These are phyloP conservation scores for Mobula birostris DNA, from an alignment of 2,113 vertebrate species.

Conservation along the genomic window DNA sequence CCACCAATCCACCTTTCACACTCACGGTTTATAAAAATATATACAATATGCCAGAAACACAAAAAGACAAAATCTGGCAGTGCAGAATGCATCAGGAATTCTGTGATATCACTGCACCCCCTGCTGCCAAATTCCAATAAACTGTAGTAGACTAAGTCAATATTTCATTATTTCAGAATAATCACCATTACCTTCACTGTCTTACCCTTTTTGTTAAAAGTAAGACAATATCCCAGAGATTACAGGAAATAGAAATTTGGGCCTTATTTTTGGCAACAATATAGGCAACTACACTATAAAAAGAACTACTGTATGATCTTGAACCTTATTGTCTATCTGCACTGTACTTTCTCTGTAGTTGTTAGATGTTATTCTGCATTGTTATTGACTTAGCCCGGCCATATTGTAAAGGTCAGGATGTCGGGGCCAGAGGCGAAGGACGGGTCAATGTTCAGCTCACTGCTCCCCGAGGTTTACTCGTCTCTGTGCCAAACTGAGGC, in stretches of 20 bases:
- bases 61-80: background rate
- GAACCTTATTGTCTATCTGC: too few relatives aligned
- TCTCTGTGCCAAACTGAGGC: too few relatives aligned
- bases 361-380: too few relatives aligned
- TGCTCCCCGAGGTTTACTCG: too few relatives aligned
- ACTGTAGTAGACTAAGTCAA: background rate
- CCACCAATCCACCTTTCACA: background rate
- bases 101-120: conserved; percentile 23
- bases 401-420: too few relatives aligned
- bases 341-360: too few relatives aligned
- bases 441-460: too few relatives aligned
- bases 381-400: too few relatives aligned
- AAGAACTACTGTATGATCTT: too few relatives aligned
- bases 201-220: background rate
- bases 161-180: background rate
- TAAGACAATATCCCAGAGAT: background rate
- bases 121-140: background rate
- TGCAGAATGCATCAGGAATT: background rate
- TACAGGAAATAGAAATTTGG: background rate
- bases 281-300: too few relatives aligned
- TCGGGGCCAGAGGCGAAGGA: too few relatives aligned
- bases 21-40: background rate
- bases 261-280: background rate
- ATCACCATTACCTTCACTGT: background rate
- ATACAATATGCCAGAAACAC: background rate